Evolutionary conservation across 2,888 invertebrate genomes (phyloP).

Genomic region (Ectemnius lituratus): DNA sequence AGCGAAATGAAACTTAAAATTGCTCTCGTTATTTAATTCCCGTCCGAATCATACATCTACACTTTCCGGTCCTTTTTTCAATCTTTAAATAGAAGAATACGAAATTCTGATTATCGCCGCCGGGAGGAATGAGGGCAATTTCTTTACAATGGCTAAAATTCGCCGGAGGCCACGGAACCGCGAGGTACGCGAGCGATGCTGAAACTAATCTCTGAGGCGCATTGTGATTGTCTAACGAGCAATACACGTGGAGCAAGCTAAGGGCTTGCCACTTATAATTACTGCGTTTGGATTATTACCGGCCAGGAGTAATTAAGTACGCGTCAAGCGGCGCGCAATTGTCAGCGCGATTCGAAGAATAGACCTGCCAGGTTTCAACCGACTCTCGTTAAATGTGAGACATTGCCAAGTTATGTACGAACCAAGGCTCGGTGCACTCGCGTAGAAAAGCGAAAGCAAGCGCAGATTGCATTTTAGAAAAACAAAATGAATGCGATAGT

Average conservation of each 20-base stretch:
- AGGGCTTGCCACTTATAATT: conserved; percentile 54
- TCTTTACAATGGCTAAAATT: not conserved
- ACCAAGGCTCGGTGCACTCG: conserved; percentile 1
- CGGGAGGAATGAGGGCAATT: conserved; percentile 4
- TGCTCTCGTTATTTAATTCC: too few relatives aligned
- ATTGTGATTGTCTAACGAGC: conserved; percentile 47
- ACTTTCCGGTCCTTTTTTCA: too few relatives aligned
- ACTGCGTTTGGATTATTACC: conserved; percentile 57
- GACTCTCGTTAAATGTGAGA: conserved; percentile 52
- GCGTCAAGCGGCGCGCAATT: conserved; percentile 49
- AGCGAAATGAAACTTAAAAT: too few relatives aligned
- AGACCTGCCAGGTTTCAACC: conserved; percentile 38
- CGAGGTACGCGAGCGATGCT: conserved; percentile 3
- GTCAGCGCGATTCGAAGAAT: conserved; percentile 42
- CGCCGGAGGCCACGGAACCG: not conserved
- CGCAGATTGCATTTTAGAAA: conserved; percentile 19
- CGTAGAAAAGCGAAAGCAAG: not conserved
- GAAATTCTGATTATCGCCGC: not conserved
- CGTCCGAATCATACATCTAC: too few relatives aligned
- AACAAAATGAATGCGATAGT: too few relatives aligned
- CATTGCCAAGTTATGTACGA: conserved; percentile 36
- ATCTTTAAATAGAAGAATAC: too few relatives aligned
- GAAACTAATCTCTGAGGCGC: conserved; percentile 3
- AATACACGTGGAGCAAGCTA: conserved; percentile 19
- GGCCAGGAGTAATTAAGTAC: conserved; percentile 56